Percentiles rank a stretch among this genome's conserved stretches.
phyloP scores from a whole-genome alignment of 2,888 invertebrate species.

The Schizotus pectinicornis region DNA sequence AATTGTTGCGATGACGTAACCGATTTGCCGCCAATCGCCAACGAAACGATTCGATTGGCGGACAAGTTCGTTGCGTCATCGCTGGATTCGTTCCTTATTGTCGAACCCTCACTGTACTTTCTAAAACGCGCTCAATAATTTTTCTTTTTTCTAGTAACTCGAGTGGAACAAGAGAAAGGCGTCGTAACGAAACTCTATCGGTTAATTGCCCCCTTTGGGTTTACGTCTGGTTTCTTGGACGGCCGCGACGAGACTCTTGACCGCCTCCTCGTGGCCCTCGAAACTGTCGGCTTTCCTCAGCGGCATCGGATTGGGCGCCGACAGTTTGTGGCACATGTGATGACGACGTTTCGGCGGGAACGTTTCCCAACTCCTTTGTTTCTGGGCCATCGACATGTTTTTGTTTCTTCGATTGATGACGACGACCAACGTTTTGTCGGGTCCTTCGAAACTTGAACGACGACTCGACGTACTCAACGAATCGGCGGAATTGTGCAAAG shows the following conservation, averaged over 20 bases:
- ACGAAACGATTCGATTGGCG: too few species aligned
- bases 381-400: constrained; percentile 61
- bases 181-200: constrained; percentile 17
- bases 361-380: constrained; percentile 69
- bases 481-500: constrained; percentile 62
- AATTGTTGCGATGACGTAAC: too few species aligned
- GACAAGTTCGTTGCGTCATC: too few species aligned
- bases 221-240: constrained; percentile 70
- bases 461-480: constrained; percentile 65
- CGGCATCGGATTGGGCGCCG: constrained; percentile 44
- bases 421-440: constrained; percentile 61
- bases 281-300: constrained; percentile 71
- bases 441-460: constrained; percentile 62
- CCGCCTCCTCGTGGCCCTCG: constrained; percentile 73
- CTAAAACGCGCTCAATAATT: too few species aligned
- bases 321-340: constrained; percentile 53
- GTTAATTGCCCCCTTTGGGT: constrained; percentile 55
- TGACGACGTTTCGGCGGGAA: constrained; percentile 63
- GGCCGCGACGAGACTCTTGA: constrained; percentile 69
- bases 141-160: not conserved
- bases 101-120: not conserved
- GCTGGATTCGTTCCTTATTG: too few species aligned
- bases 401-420: constrained; percentile 59
- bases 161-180: constrained; percentile 15
- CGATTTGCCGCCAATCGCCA: too few species aligned